A percentile compares a stretch with the other conserved stretches of the same genome.
Evolutionary conservation across 1,140 invertebrate species (phyloP).

Genomic region (Amyelois transitella): DNA sequence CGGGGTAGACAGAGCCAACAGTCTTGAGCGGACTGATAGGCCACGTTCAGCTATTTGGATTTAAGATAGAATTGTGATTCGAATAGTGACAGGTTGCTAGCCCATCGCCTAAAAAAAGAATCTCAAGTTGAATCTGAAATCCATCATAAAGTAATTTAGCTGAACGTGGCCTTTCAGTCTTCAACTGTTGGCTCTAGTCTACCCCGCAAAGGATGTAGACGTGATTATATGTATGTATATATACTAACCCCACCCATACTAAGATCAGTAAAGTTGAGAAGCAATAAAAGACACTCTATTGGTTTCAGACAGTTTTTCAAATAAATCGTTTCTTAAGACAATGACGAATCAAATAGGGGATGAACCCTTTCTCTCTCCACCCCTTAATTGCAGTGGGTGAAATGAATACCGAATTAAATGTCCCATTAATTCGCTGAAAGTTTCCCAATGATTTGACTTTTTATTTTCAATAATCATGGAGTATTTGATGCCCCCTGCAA

Average conservation of each 20-base stretch:
- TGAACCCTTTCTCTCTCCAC: not conserved
- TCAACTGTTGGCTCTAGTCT: no score
- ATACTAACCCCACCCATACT: not conserved
- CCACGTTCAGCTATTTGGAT: no score
- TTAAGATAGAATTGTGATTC: no score
- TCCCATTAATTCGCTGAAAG: conserved; percentile 2
- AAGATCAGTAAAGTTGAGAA: not conserved
- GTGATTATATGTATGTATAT: no score
- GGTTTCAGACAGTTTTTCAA: not conserved
- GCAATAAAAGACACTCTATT: not conserved
- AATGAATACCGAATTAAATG: conserved; percentile 5
- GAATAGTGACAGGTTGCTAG: no score
- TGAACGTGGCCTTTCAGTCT: no score
- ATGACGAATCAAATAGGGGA: not conserved
- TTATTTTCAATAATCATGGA: not conserved
- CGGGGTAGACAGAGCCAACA: no score
- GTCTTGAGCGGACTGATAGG: no score
- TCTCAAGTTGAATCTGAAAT: no score
- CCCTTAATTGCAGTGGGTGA: not conserved
- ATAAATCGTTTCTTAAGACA: not conserved
- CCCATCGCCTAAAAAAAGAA: no score
- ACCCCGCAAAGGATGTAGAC: no score
- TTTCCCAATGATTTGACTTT: conserved; percentile 5
- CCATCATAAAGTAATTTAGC: no score
- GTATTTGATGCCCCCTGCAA: not conserved